phyloP scores from a whole-genome alignment of 1,140 invertebrate species.

The Atta texana region DNA sequence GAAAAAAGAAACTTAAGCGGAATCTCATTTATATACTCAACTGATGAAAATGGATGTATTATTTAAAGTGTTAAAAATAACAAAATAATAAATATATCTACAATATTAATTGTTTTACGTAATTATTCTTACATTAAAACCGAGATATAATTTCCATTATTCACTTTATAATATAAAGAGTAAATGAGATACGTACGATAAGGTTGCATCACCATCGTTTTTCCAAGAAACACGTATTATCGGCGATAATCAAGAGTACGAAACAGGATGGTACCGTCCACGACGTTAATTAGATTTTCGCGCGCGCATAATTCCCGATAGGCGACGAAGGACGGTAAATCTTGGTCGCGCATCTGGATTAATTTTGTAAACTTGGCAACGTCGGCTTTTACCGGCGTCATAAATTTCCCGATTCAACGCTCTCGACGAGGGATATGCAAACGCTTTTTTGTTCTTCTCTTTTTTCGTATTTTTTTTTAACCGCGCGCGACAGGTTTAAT shows the following conservation, averaged over 20 bases:
- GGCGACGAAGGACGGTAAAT: slow-evolving; percentile 22
- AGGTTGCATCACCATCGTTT: not conserved
- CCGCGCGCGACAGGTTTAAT: slow-evolving; percentile 41
- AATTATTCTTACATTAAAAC: not conserved
- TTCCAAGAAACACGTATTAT: not conserved
- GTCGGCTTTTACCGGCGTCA: slow-evolving; percentile 50
- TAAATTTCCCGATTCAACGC: slow-evolving; percentile 58
- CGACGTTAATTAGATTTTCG: slow-evolving; percentile 52
- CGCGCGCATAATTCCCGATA: slow-evolving; percentile 32
- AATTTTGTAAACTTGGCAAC: slow-evolving; percentile 66
- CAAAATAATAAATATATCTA: not conserved
- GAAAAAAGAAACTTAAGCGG: not conserved
- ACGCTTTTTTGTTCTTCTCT: not conserved
- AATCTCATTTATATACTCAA: not conserved
- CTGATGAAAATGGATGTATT: not conserved
- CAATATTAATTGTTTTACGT: not conserved
- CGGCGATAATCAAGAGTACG: slow-evolving; percentile 32
- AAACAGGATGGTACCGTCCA: slow-evolving; percentile 25
- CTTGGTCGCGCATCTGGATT: slow-evolving; percentile 42
- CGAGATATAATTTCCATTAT: not conserved
- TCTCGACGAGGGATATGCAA: slow-evolving; percentile 15
- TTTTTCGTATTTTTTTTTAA: slow-evolving; percentile 15
- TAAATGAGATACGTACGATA: not conserved
- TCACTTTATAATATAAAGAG: not conserved
- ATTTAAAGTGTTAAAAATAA: not conserved